phyloP scores from a whole-genome alignment of 2,797 vertebrate species.

The Bovichtus variegatus region DNA sequence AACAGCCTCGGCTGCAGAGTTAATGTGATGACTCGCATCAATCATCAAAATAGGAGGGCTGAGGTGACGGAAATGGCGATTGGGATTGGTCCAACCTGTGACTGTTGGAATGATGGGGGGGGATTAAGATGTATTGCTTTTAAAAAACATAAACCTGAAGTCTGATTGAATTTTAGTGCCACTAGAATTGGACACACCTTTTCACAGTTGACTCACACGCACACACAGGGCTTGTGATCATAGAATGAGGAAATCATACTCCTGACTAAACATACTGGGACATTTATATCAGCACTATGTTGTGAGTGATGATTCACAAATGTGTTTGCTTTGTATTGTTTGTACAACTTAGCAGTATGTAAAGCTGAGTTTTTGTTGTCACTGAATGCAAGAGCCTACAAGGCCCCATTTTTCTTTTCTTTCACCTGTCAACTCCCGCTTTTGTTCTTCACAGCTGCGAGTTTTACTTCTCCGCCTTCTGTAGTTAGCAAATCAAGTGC shows the following conservation, averaged over 20 bases:
- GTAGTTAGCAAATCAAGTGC: constrained; percentile 57
- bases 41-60: constrained; percentile 44
- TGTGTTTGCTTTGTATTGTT: constrained; percentile 70
- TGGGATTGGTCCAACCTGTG: constrained; percentile 44
- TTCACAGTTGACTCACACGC: constrained; percentile 1
- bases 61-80: constrained; percentile 32
- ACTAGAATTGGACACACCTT: constrained; percentile 52
- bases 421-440: constrained; percentile 68
- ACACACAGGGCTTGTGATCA: constrained; percentile 11
- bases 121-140: constrained; percentile 24
- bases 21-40: constrained; percentile 70
- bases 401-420: constrained; percentile 64
- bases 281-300: constrained; percentile 46
- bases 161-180: constrained; percentile 20
- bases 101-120: constrained; percentile 37
- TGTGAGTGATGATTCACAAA: constrained; percentile 62
- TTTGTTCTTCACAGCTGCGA: constrained; percentile 72
- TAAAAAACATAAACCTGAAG: constrained; percentile 26
- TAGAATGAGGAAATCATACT: constrained; percentile 35
- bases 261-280: constrained; percentile 18
- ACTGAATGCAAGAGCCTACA: constrained; percentile 49
- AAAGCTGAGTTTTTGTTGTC: constrained; percentile 54
- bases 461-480: constrained; percentile 51
- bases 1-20: constrained; percentile 50
- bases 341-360: constrained; percentile 54